phyloP scores from a whole-genome alignment of 2,888 invertebrate species.

The Apamea anceps region DNA sequence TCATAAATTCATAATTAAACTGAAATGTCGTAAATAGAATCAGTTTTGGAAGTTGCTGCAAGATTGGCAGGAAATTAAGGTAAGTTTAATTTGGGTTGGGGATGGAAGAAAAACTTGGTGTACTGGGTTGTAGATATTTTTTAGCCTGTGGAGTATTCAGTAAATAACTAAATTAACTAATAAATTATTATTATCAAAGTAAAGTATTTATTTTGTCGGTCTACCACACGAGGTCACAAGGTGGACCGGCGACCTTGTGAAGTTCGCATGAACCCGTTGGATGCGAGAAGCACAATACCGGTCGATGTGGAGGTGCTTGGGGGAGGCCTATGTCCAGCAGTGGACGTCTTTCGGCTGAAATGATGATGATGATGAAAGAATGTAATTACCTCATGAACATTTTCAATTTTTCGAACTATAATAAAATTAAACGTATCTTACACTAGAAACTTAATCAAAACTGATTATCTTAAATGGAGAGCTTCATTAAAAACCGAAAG shows the following conservation, averaged over 20 bases:
- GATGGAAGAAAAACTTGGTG: not conserved
- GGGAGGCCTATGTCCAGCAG: too few relatives aligned
- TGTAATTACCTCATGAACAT: not conserved
- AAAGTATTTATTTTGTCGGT: too few relatives aligned
- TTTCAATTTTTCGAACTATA: not conserved
- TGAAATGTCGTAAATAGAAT: conserved; percentile 61
- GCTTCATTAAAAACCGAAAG: not conserved
- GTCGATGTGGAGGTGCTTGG: too few relatives aligned
- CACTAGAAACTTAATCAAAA: not conserved
- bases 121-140: not conserved
- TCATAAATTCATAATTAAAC: conserved; percentile 67
- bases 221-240: too few relatives aligned
- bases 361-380: too few relatives aligned
- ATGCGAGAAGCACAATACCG: too few relatives aligned
- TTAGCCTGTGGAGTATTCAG: conserved; percentile 5
- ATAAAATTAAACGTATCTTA: not conserved
- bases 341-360: too few relatives aligned
- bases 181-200: too few relatives aligned
- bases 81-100: conserved; percentile 12
- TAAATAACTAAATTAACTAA: not conserved
- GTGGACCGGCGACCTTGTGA: too few relatives aligned
- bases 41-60: conserved; percentile 50
- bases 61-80: conserved; percentile 38
- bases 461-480: not conserved
- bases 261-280: too few relatives aligned